Evolutionary conservation across 2,113 vertebrate species (phyloP), one percentile per base, ranked within the genome.

Genomic region (Mixornis gularis): DNA sequence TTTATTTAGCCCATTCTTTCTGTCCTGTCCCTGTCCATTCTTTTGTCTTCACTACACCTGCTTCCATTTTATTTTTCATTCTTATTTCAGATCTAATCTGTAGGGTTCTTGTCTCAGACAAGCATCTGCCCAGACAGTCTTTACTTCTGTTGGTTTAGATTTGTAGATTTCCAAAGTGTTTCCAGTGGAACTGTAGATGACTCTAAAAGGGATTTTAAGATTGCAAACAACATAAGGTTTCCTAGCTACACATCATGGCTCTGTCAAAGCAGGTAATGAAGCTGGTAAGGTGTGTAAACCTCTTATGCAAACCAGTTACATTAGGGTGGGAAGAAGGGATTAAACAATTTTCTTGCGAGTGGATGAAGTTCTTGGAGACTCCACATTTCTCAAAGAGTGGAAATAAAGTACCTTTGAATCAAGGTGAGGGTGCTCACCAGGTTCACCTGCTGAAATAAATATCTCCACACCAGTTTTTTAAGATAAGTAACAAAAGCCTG

Each of bases 261-360:
- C 24, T 34, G 3, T 44, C 77, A 66, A 53, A 79, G 58, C 21
- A 79, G 16, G 18, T 60, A 58, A 36, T 1, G 0, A 76, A 77
- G 55, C 40, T 38, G 20, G n/a, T 9, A 72, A 40, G 16, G 10
- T 86, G n/a, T 69, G 40, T 56, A 48, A 32, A 51, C 29, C 10
- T 51, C 68, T 64, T 86, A 55, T 0, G 0, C 53, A 89, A 76
- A 41, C 40, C 26, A 26, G 8, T 49, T 18, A 15, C 22, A 7
- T 29, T 26, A 27, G n/a, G 34, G 34, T 24, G 74, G 49, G 66
- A 89, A 63, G 72, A 51, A 64, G 17, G 10, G 10, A 38, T 38
- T 16, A 59, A 63, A 51, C 51, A 0, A 34, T 74, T 43, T 63
- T 64, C 72, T 55, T 79, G 36, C 0, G 1, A 59, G 63, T 2